phyloP scores from a whole-genome alignment of 2,113 vertebrate genomes.

The Raja brachyura region DNA sequence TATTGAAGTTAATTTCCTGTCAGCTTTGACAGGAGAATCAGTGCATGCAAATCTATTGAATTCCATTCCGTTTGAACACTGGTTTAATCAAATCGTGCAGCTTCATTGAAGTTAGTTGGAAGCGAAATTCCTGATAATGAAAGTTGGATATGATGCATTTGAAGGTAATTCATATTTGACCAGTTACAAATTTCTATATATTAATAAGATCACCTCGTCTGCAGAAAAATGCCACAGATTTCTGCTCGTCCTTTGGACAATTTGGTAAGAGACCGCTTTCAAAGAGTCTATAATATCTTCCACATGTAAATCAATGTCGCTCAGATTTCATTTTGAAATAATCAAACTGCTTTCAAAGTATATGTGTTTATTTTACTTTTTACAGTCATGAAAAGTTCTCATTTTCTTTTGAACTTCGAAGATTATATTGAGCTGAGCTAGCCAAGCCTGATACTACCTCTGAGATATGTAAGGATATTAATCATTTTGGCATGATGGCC shows the following conservation, averaged over 20 bases:
- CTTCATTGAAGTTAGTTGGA: background rate
- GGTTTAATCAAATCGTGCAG: background rate
- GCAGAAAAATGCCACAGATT: background rate
- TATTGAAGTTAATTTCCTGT: background rate
- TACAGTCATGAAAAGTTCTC: background rate
- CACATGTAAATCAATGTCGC: too few species aligned
- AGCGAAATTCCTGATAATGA: slow-evolving; percentile 1
- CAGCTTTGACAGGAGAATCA: background rate
- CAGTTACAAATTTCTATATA: background rate
- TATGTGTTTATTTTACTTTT: background rate
- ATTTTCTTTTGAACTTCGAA: background rate
- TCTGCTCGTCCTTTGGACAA: background rate
- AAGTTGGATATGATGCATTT: background rate
- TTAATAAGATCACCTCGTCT: background rate
- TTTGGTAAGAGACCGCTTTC: background rate
- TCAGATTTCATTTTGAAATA: background rate
- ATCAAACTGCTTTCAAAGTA: background rate
- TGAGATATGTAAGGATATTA: background rate
- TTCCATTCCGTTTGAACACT: background rate
- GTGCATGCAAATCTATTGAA: background rate
- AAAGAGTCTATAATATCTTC: background rate
- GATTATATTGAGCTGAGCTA: background rate
- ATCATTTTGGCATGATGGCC: background rate
- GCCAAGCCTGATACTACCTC: background rate
- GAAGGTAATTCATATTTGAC: background rate